These are phyloP conservation scores for human (Homo sapiens) DNA, from an alignment of 2,113 vertebrate genomes.

Conservation along the genomic window GRCh38 chr14:101004001-101004500, in stretches of 20 bases:
- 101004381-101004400: not conserved
- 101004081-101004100: rapidly evolving
- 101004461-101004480: too few species aligned
- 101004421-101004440: not conserved
- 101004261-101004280: not conserved
- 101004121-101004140: rapidly evolving
- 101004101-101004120: too few species aligned
- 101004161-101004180: not conserved
- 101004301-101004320: not conserved
- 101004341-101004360: not conserved
- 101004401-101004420: not conserved
- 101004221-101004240: rapidly evolving
- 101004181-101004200: not conserved
- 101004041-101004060: not conserved
- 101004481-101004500: rapidly evolving
- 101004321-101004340: rapidly evolving
- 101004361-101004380: not conserved
- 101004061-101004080: not conserved
- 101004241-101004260: rapidly evolving
- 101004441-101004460: rapidly evolving
- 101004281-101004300: too few species aligned
- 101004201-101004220: too few species aligned
- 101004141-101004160: rapidly evolving
- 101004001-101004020: not conserved
- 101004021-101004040: not conserved